phyloP scores from a whole-genome alignment of 2,888 invertebrate genomes.

The Tachystola acroxantha region DNA sequence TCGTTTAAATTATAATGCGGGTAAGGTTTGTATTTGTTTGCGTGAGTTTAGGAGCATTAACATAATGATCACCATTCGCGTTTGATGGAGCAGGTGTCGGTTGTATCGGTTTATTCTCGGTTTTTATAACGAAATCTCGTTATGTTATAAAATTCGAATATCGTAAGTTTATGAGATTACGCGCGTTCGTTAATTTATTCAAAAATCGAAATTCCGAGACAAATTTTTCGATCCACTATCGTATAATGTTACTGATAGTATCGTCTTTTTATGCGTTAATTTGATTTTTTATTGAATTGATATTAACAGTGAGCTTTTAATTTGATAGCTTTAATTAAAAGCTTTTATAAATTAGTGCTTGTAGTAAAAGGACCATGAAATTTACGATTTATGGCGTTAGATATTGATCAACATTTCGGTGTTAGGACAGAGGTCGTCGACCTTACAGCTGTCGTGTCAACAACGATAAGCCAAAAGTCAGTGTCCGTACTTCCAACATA shows the following conservation, averaged over 20 bases:
- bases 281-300: conserved; percentile 19
- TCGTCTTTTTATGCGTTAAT: conserved; percentile 21
- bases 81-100: conserved; percentile 74
- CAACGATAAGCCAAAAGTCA: background rate
- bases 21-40: conserved; percentile 46
- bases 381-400: conserved; percentile 9
- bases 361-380: conserved; percentile 8
- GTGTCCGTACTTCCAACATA: no score
- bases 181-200: conserved; percentile 44
- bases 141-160: conserved; percentile 51
- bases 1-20: conserved; percentile 33
- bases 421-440: conserved; percentile 1
- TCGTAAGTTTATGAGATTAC: conserved; percentile 59
- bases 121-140: conserved; percentile 74
- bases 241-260: conserved; percentile 17
- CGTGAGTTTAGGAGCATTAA: conserved; percentile 52
- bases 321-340: conserved; percentile 15
- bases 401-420: conserved; percentile 1
- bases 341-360: conserved; percentile 11
- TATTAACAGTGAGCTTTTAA: conserved; percentile 14
- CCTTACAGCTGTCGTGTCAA: background rate
- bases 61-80: conserved; percentile 69
- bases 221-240: conserved; percentile 18
- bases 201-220: conserved; percentile 28
- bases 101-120: conserved; percentile 71